These are phyloP conservation scores for Elymnias hypermnestra DNA, from an alignment of 1,140 invertebrate genomes.

Conservation along the genomic window DNA sequence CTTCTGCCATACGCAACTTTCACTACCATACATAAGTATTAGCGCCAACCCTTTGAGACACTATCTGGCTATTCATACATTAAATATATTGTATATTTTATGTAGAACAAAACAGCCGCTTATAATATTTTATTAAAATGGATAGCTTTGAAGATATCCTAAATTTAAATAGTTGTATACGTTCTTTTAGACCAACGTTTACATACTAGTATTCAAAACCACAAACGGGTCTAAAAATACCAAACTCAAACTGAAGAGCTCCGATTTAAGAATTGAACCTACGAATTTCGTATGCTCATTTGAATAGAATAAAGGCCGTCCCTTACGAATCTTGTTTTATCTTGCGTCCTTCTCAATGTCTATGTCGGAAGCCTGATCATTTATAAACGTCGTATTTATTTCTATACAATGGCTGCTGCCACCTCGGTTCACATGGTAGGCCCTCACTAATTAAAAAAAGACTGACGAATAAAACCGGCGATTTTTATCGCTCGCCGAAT, in stretches of 20 bases:
- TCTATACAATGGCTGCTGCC: conserved; percentile 59
- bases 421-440: conserved; percentile 63
- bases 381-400: conserved; percentile 66
- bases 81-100: too few relatives aligned
- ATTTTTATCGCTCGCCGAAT: conserved; percentile 73
- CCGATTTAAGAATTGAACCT: conserved; percentile 27
- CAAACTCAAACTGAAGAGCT: neutral
- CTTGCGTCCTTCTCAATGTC: conserved; percentile 54
- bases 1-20: too few relatives aligned
- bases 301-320: conserved; percentile 43
- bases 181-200: too few relatives aligned
- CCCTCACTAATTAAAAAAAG: conserved; percentile 73
- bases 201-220: too few relatives aligned
- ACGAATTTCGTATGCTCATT: conserved; percentile 39
- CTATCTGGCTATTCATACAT: too few relatives aligned
- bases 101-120: too few relatives aligned
- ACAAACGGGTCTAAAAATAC: conserved; percentile 1
- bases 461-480: conserved; percentile 71
- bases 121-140: too few relatives aligned
- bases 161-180: too few relatives aligned
- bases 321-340: conserved; percentile 48
- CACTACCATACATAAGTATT: too few relatives aligned
- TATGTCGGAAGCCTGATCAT: conserved; percentile 53
- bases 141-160: too few relatives aligned
- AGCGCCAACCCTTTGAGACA: too few relatives aligned